Evolutionary conservation across 2,888 invertebrate species (phyloP), one percentile per base, ranked within the genome.

Genomic region (Dexiosoma caninum): DNA sequence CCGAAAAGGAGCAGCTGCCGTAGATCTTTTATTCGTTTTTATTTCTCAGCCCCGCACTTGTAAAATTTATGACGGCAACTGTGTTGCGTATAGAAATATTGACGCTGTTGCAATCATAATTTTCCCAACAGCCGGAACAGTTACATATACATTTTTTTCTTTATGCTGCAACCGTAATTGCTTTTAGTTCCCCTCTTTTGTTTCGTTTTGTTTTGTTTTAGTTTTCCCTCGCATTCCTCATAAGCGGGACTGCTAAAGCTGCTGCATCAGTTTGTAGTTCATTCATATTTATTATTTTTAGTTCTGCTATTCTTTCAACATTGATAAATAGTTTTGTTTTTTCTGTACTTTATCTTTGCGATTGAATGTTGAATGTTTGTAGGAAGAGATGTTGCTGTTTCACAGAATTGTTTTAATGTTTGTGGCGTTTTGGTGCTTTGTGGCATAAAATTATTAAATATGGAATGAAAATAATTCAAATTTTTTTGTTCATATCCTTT

Each of bases 301-400:
- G 27, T 27, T 27, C 6, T 23, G 14, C 16, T 40, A 32, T 51
- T 66, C 46, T 44, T 60, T 42, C 64, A 74, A 80, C 80, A 74
- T 80, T 82, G 82, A 82, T 82, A 80, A 82, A 82, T 82, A 77
- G 82, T 82, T 82, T 77, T 82, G 72, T 77, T 82, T 78, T 80
- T 71, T 62, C 37, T 55, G 7, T n/a, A n/a, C 40, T 66, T 70
- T 75, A 53, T 64, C 64, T 59, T 9, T 44, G 49, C 19, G 19
- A 42, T 37, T 67, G 30, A 32, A 53, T 32, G 14, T 30, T 27
- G 12, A 10, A 60, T 62, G 49, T 42, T 32, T 16, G 51, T 21
- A 23, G 62, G 7, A 8, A 55, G 51, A 23, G 51, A 23, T 49
- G 60, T 71, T 69, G 49, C 14, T 35, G 55, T 69, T 69, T 40